These are phyloP conservation scores for Sphinx pinastri DNA, from an alignment of 2,888 invertebrate genomes.

Conservation along the genomic window DNA sequence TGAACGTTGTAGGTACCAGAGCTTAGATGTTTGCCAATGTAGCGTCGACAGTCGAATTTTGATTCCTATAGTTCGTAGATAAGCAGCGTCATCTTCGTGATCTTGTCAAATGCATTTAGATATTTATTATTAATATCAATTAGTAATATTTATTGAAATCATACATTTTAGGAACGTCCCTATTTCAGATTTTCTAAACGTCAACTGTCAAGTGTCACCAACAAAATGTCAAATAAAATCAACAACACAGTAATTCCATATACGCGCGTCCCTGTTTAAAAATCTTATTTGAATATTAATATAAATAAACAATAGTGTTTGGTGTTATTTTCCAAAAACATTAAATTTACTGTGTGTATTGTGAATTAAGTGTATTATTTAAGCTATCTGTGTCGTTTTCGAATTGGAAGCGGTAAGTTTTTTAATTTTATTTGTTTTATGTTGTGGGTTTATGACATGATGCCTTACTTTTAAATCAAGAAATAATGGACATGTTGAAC, in stretches of 20 bases:
- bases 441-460: neutral
- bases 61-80: no score
- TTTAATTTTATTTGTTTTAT: neutral
- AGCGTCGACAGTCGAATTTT: no score
- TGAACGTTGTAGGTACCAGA: no score
- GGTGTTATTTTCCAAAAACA: neutral
- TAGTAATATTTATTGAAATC: no score
- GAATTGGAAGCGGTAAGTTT: neutral
- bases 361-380: neutral
- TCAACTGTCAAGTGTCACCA: neutral
- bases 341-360: neutral
- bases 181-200: neutral
- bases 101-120: neutral
- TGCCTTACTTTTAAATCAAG: neutral
- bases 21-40: no score
- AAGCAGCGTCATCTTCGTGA: neutral
- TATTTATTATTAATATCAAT: no score
- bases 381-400: neutral
- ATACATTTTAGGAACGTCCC: neutral
- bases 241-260: neutral
- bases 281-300: slow-evolving; percentile 9
- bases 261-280: slow-evolving; percentile 5
- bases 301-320: slow-evolving; percentile 16
- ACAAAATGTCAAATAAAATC: neutral
- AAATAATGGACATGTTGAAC: no score